Percentiles rank a stretch among this genome's conserved stretches.
Conservation (phyloP, 1,140 invertebrate genomes). For the Physella acuta region DNA sequence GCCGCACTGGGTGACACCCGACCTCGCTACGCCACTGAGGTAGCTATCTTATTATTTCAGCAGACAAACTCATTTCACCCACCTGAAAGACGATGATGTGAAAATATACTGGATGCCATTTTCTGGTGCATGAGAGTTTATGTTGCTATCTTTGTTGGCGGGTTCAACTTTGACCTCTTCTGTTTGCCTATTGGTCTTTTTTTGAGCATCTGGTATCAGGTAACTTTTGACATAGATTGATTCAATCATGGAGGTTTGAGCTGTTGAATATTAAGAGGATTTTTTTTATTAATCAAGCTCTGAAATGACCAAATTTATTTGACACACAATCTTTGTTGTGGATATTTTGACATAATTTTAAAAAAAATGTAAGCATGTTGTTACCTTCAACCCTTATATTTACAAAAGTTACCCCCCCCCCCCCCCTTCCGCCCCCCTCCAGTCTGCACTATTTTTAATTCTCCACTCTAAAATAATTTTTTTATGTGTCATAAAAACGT, state of each 20-base stretch:
- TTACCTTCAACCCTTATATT: no score
- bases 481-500: no score
- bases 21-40: not conserved
- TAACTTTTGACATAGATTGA: conserved; percentile 51
- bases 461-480: no score
- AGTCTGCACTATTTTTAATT: no score
- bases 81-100: conserved; percentile 50
- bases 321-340: not conserved
- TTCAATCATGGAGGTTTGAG: conserved; percentile 52
- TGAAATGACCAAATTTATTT: not conserved
- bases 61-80: not conserved
- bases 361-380: not conserved
- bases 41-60: not conserved
- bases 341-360: not conserved
- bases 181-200: conserved; percentile 49
- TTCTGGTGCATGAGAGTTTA: conserved; percentile 20
- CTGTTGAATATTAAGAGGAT: conserved; percentile 30
- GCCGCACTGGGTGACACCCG: not conserved
- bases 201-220: conserved; percentile 49
- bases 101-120: conserved; percentile 48
- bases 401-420: no score
- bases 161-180: conserved; percentile 48
- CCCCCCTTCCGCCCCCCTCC: no score
- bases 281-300: not conserved
- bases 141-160: conserved; percentile 28